A percentile compares a stretch with the other conserved stretches of the same genome.
phyloP scores from a whole-genome alignment of 2,888 invertebrate species.

The Pardosa pseudoannulata region DNA sequence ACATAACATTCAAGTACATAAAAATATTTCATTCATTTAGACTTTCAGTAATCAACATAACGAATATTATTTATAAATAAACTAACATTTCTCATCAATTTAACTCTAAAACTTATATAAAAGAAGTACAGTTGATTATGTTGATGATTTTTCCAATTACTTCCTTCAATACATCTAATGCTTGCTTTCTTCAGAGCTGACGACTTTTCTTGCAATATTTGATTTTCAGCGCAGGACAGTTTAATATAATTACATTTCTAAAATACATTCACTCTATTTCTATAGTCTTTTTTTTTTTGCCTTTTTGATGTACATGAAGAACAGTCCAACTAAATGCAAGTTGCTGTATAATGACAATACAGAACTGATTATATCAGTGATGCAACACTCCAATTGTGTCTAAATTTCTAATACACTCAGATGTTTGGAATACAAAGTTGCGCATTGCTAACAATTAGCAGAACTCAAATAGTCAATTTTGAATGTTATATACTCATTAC shows the following conservation, averaged over 20 bases:
- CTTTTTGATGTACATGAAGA: constrained; percentile 37
- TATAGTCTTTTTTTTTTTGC: constrained; percentile 18
- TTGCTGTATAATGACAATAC: constrained; percentile 23
- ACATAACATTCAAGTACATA: constrained; percentile 24
- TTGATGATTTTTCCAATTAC: not conserved
- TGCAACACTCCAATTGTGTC: not conserved
- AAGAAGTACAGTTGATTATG: not conserved
- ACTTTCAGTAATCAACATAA: constrained; percentile 15
- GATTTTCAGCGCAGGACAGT: not conserved
- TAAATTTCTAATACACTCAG: constrained; percentile 8
- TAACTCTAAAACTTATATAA: constrained; percentile 1
- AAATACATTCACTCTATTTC: constrained; percentile 28
- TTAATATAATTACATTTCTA: constrained; percentile 40
- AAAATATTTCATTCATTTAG: constrained; percentile 17
- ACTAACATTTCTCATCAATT: not conserved
- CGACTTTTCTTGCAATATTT: constrained; percentile 16
- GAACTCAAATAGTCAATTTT: not conserved
- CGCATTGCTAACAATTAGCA: not conserved
- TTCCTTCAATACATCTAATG: not conserved
- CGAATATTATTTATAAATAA: constrained; percentile 14
- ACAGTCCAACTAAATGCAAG: constrained; percentile 58
- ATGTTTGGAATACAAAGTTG: constrained; percentile 8
- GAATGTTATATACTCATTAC: not conserved
- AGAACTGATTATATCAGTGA: not conserved
- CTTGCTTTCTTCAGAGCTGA: not conserved